Base-by-base conservation (phyloP, 2,888 invertebrate species). In the Eulithis prunata region DNA sequence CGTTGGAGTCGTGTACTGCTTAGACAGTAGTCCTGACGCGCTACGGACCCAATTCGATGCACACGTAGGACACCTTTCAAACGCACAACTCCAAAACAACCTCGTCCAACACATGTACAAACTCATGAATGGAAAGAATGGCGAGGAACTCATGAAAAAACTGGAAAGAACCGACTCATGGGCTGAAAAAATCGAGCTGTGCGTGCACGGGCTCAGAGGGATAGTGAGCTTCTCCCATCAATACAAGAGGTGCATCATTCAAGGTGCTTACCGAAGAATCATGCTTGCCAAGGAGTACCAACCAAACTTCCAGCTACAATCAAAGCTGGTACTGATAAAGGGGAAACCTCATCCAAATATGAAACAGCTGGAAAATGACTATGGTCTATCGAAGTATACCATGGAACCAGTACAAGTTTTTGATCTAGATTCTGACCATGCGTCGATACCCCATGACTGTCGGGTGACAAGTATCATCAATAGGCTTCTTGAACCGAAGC, bases 1-100 rank as follows among this genome's bases (percentile, higher is more conserved):
- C 46, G 70, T 78, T 4, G 84, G 84, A 6, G 65, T 76, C 4
- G 77, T 85, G 0, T 83, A 80, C 60, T 84, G 83, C 57, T 69
- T 85, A 56, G 84, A 84, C 67, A 82, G 83, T 67, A 83, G 83
- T 65, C 84, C 85, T 7, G 82, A 82, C 55, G 78, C 77, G 1
- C 56, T 83, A 3, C 74, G 76, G 14, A 71, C 67, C 0, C 82
- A 83, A 43, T 71, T 85, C 10, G 73, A 79, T n/a, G 78, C 80
- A 6, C 77, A 82, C 66, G 56, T 82, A 4, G 83, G 83, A 8
- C 71, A 77, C 28, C 57, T 77, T 10, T 73, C 77, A 4, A 77
- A 81, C 0, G 46, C 59, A 4, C 70, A 80, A 46, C 73, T 84
- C 4, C 79, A 84, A 54, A 77, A 80, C 62, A 63, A 69, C 32